phyloP scores from a whole-genome alignment of 2,888 invertebrate genomes.

The Oscheius sp. region DNA sequence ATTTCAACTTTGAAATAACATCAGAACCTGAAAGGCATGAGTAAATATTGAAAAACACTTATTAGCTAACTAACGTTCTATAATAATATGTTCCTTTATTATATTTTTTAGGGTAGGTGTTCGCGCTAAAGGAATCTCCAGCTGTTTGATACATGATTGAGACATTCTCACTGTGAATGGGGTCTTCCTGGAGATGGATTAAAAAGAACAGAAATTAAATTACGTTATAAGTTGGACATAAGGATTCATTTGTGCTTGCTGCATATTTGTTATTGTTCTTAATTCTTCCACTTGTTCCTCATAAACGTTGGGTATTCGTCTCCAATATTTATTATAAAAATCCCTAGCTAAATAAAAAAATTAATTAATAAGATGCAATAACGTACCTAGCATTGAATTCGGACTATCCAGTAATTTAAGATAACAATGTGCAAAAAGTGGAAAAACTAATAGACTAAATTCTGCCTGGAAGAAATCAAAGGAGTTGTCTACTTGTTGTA shows the following conservation, averaged over 20 bases:
- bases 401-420: constrained; percentile 26
- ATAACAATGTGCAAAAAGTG: constrained; percentile 53
- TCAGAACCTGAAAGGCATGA: constrained; percentile 33
- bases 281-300: constrained; percentile 36
- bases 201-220: constrained; percentile 2
- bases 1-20: constrained; percentile 28
- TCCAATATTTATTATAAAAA: constrained; percentile 45
- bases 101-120: constrained; percentile 30
- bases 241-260: constrained; percentile 33
- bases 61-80: constrained; percentile 34
- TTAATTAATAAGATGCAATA: not conserved
- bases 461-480: constrained; percentile 49
- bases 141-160: constrained; percentile 38
- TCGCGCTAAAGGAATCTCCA: constrained; percentile 34
- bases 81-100: constrained; percentile 33
- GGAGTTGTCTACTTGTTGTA: constrained; percentile 48
- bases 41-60: not conserved
- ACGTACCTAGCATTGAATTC: not conserved
- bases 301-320: constrained; percentile 43
- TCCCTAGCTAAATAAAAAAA: constrained; percentile 31
- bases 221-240: constrained; percentile 34
- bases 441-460: constrained; percentile 37
- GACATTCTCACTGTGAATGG: constrained; percentile 37
- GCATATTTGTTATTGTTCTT: constrained; percentile 34
- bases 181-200: constrained; percentile 28